These are phyloP conservation scores for Halocaridina rubra DNA, from an alignment of 2,888 invertebrate species.

Conservation along the genomic window DNA sequence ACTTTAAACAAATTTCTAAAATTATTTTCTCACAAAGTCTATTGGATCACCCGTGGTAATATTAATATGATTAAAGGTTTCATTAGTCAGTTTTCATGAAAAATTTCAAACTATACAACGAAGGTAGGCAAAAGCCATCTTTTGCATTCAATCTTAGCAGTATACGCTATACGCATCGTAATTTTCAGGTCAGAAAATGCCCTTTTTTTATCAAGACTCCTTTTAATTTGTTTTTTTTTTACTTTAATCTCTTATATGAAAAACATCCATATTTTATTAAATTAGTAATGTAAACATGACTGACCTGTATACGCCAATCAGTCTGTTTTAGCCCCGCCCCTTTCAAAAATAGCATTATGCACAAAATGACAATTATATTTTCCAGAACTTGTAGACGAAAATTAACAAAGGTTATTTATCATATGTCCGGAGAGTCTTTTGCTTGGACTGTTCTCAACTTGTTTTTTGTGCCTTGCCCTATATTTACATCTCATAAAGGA, in stretches of 20 bases:
- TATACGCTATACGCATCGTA: no score
- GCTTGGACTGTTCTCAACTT: conserved; percentile 46
- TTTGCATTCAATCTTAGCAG: no score
- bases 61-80: no score
- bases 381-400: no score
- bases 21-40: no score
- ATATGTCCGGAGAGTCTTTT: conserved; percentile 14
- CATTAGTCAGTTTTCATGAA: no score
- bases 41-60: no score
- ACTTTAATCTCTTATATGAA: neutral
- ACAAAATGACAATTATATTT: conserved; percentile 11
- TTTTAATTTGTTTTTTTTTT: neutral
- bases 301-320: neutral
- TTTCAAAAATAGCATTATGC: neutral
- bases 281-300: no score
- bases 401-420: neutral
- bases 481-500: conserved; percentile 18
- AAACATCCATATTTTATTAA: no score
- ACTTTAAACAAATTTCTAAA: no score
- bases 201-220: neutral
- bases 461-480: conserved; percentile 47
- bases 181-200: neutral
- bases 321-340: neutral
- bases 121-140: no score
- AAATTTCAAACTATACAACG: no score